These are phyloP conservation scores for Cepaea hortensis DNA, from an alignment of 2,888 invertebrate species.

Conservation along the genomic window DNA sequence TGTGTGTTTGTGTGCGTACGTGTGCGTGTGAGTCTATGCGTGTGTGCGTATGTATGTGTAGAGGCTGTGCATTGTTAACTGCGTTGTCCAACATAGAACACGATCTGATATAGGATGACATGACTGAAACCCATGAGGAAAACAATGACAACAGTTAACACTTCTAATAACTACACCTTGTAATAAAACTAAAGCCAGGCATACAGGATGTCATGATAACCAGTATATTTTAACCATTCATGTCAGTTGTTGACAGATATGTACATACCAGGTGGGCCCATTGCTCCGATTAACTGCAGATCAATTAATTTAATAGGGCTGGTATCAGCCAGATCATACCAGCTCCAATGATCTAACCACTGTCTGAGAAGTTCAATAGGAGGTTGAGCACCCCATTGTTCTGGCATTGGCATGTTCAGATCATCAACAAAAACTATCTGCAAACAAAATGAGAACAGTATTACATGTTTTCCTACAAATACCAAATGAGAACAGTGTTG, in stretches of 20 bases:
- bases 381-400: conserved; percentile 94
- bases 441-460: background rate
- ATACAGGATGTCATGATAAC: background rate
- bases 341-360: conserved; percentile 76
- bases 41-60: too few species aligned
- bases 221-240: background rate
- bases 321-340: conserved; percentile 76
- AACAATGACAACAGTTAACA: too few species aligned
- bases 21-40: too few species aligned
- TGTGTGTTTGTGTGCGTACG: too few species aligned
- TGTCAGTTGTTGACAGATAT: background rate
- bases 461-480: background rate
- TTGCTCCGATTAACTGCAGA: conserved; percentile 75
- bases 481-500: background rate
- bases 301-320: conserved; percentile 75
- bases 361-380: conserved; percentile 89
- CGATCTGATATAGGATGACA: too few species aligned
- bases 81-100: too few species aligned
- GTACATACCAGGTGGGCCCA: conserved; percentile 75
- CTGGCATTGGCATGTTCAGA: conserved; percentile 93
- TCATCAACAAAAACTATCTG: conserved; percentile 95
- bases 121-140: too few species aligned
- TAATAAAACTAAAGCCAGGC: background rate
- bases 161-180: too few species aligned
- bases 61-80: too few species aligned